Conservation (phyloP, 2,113 vertebrate species). For the Synchiropus splendidus region DNA sequence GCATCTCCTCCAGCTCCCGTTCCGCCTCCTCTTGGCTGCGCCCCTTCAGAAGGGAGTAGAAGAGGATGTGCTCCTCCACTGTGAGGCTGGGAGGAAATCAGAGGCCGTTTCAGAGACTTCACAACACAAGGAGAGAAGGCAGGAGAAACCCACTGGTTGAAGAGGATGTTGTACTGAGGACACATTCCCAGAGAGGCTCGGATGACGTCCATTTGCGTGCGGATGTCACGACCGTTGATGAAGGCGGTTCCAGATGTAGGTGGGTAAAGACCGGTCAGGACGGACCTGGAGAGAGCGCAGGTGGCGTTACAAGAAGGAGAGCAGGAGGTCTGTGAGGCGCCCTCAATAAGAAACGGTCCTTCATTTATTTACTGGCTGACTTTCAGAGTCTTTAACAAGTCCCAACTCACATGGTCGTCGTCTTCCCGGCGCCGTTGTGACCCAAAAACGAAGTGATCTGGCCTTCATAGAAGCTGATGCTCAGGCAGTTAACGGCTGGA, state of each 20-base stretch:
- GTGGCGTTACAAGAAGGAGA: background rate
- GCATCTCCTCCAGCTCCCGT: conserved; percentile 77
- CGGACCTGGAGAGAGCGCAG: conserved; percentile 63
- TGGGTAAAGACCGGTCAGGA: conserved; percentile 76
- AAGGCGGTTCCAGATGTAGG: conserved; percentile 78
- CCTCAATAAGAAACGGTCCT: no score
- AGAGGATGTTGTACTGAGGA: conserved; percentile 78
- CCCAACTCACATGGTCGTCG: conserved; percentile 66
- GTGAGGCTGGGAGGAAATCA: conserved; percentile 60
- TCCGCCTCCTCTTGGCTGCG: conserved; percentile 71
- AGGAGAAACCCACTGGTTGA: conserved; percentile 59
- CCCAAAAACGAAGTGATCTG: conserved; percentile 75
- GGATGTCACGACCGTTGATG: conserved; percentile 73
- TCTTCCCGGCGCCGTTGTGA: conserved; percentile 74
- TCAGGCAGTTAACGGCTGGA: conserved; percentile 69
- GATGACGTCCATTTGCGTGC: conserved; percentile 66
- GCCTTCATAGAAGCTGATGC: conserved; percentile 67
- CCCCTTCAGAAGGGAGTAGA: conserved; percentile 83
- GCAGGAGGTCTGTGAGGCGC: background rate
- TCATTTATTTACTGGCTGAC: no score
- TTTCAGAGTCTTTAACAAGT: background rate
- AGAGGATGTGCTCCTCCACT: conserved; percentile 76
- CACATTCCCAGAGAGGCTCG: conserved; percentile 79
- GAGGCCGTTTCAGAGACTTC: no score
- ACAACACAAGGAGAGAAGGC: no score